Base-by-base conservation (phyloP, 2,888 invertebrate genomes). In the Synanthedon formicaeformis region DNA sequence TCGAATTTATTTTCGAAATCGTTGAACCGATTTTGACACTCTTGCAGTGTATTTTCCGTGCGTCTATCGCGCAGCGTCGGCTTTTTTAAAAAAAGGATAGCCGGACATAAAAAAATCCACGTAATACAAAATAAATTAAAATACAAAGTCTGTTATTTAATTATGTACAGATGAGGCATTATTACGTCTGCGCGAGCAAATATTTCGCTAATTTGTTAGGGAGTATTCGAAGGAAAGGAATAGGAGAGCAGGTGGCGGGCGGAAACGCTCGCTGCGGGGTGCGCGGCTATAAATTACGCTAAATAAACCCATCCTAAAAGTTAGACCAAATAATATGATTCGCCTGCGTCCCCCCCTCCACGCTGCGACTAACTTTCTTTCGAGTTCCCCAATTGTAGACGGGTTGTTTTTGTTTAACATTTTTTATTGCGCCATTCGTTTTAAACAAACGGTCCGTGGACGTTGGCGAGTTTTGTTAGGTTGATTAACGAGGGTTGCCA, bases 361-460 rank as follows among this genome's bases (percentile, higher is more conserved):
- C 14, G 45, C 45, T 16, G 49, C 49, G 49, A 40, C 8, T 50
- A 55, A 52, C 52, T 52, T 51, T 48, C 59, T 61, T 71, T 73
- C 63, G 67, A 71, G 71, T 74, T 76, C 68, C 61, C 54, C 61
- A 67, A 66, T 70, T 71, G 70, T 67, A 67, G 65, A 56, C 54
- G 2, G 58, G 55, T 55, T 67, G 62, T 66, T 69, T 68, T 67
- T 65, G 62, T 67, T 66, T 62, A 52, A 61, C 60, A 56, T 62
- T 66, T 66, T 63, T 64, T 60, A 66, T 57, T 54, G 56, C 58
- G 53, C 58, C 64, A 66, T 71, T 70, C 70, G 64, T 69, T 65
- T 67, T 54, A 63, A 63, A 66, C 65, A 60, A 67, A 62, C 61
- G 53, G 61, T 51, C 57, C 63, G 58, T 53, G 56, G 56, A 56